Conservation (phyloP, 35 echinoderm and acorn worm species). For the Hemicentrotus pulcherrimus region DNA sequence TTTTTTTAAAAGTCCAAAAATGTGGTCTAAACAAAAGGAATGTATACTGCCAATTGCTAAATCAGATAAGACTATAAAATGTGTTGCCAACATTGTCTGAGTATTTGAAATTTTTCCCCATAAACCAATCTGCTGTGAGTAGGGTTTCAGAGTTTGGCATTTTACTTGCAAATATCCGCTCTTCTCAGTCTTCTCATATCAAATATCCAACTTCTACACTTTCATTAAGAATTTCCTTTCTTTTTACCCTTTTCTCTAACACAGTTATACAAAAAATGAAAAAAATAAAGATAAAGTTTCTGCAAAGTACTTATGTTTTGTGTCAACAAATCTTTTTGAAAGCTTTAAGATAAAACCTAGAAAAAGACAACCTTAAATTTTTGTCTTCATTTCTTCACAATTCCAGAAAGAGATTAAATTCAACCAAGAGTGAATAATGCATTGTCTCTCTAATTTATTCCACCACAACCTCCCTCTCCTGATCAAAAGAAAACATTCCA, state of each 20-base stretch:
- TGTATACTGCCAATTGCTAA: neutral
- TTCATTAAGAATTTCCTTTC: neutral
- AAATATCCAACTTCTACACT: no score
- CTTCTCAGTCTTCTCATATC: no score
- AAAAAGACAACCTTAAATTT: neutral
- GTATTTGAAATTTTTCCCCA: no score
- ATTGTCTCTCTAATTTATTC: conserved; percentile 12
- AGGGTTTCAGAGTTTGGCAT: no score
- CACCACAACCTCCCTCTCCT: conserved; percentile 14
- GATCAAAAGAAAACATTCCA: conserved; percentile 11
- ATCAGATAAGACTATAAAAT: no score
- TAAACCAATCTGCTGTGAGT: no score
- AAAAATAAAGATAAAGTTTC: neutral
- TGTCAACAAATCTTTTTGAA: neutral
- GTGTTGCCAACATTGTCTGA: no score
- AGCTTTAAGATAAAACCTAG: neutral
- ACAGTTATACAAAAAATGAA: neutral
- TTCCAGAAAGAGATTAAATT: neutral
- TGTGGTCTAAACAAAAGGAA: neutral
- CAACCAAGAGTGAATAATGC: neutral
- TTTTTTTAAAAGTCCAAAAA: neutral
- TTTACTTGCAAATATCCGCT: no score
- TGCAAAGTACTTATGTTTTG: neutral
- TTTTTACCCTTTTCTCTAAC: neutral
- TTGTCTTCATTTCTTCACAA: neutral